Base-by-base conservation (phyloP, 2,888 invertebrate genomes). In the Sturmia bella region DNA sequence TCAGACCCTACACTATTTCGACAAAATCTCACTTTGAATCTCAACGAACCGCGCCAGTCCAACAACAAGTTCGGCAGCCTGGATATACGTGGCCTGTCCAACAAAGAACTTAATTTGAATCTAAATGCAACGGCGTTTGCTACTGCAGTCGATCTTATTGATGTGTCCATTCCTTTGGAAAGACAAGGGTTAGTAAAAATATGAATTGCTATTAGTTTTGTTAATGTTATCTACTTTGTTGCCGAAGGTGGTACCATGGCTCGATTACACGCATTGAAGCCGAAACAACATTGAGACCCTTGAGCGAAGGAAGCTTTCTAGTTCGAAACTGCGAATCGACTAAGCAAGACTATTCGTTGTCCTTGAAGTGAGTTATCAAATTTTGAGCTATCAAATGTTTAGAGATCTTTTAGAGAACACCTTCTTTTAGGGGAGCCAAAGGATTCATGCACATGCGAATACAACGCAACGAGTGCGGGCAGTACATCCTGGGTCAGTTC, bases 381-480 rank as follows among this genome's bases (percentile, higher is more conserved):
- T 13, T 3, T 43, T 15, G 41, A 73, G 21, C 17, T n/a, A n/a
- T n/a, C n/a, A n/a, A 12, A 39, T 9, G 1, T 50, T 56, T 43
- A 39, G 50, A 12, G 2, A 37, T 43, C 9, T n/a, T 1, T 43
- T 3, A 27, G 6, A 27, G 6, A 27, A 27, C 6, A 27, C 27
- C n/a, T n/a, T 52, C 1, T 69, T 69, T 7, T 91, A 98, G 98
- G 92, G 98, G 98, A 89, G 96, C 97, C 69, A 94, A 96, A 88
- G 98, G 98, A 63, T 98, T 97, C 88, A 98, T 99, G 96, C 98
- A 99, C 91, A 97, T 99, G 96, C 94, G 98, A 86, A 98, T 99
- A 84, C 96, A 96, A 89, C 94, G 94, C 86, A 94, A 94, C 87
- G 94, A 94, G 70, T 92, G 93, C 13, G 96, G 96, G 78, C 95